A percentile compares a stretch with the other conserved stretches of the same genome.
Conservation (phyloP, 2,888 invertebrate species). For the Creontiades dilutus region DNA sequence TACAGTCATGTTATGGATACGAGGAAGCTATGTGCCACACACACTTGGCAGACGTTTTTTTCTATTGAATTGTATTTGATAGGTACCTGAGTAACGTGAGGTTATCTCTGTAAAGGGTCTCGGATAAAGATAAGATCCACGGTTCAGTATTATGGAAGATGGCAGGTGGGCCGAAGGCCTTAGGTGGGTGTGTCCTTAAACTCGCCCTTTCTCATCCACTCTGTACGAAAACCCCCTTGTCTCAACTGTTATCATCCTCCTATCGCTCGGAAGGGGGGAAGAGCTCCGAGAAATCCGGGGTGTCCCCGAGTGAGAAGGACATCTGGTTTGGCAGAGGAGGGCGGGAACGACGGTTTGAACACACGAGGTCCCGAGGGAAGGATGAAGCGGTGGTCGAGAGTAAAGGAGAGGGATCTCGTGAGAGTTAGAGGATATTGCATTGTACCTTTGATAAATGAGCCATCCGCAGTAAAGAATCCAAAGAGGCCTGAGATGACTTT, state of each 20-base stretch:
- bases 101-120: not conserved
- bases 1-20: too few relatives aligned
- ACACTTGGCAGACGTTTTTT: too few relatives aligned
- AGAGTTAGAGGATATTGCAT: slow-evolving; percentile 69
- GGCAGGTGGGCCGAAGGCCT: not conserved
- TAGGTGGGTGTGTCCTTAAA: not conserved
- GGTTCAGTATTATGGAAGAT: not conserved
- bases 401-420: not conserved
- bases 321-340: not conserved
- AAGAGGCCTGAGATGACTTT: slow-evolving; percentile 69
- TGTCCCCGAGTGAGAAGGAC: not conserved
- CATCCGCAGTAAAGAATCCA: slow-evolving; percentile 69
- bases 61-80: too few relatives aligned
- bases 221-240: not conserved
- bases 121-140: not conserved
- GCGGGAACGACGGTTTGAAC: not conserved
- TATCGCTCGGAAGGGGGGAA: not conserved
- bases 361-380: not conserved
- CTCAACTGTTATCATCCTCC: slow-evolving; percentile 58
- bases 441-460: slow-evolving; percentile 72
- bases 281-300: slow-evolving; percentile 6
- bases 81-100: not conserved
- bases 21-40: too few relatives aligned
- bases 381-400: not conserved
- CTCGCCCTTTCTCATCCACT: slow-evolving; percentile 12